These are phyloP conservation scores for Lordiphosa stackelbergi DNA, from an alignment of 1,140 invertebrate species.

Conservation along the genomic window DNA sequence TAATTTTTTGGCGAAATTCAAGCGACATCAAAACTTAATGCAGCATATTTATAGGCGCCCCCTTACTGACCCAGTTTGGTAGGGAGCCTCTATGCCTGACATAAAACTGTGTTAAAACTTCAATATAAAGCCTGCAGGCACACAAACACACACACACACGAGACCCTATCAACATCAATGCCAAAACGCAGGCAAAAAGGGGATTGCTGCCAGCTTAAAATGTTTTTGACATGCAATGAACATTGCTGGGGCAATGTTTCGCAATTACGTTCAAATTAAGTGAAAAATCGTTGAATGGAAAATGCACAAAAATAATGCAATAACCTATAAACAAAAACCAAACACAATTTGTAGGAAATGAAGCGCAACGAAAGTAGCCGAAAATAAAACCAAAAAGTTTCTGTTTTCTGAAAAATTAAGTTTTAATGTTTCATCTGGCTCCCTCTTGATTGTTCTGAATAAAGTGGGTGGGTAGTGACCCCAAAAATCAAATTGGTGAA, in stretches of 20 bases:
- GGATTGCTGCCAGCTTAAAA: slow-evolving; percentile 38
- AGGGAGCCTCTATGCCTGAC: neutral
- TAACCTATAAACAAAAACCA: neutral
- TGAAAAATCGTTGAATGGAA: slow-evolving; percentile 26
- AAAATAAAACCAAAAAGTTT: slow-evolving; percentile 1
- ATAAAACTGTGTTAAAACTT: slow-evolving; percentile 17
- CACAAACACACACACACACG: slow-evolving; percentile 2
- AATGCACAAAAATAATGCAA: slow-evolving; percentile 4
- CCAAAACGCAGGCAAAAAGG: slow-evolving; percentile 21
- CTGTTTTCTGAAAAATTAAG: neutral
- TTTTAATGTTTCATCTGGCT: neutral
- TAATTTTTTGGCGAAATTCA: too few species aligned
- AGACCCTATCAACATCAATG: slow-evolving; percentile 32
- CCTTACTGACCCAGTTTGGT: slow-evolving; percentile 36
- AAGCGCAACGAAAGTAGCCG: slow-evolving; percentile 3
- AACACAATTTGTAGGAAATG: slow-evolving; percentile 5
- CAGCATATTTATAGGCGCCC: slow-evolving; percentile 14
- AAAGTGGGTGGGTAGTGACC: slow-evolving; percentile 4
- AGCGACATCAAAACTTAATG: slow-evolving; percentile 3
- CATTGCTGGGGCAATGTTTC: slow-evolving; percentile 17
- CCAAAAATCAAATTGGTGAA: neutral
- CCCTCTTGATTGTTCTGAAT: slow-evolving; percentile 1
- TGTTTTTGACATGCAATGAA: slow-evolving; percentile 64
- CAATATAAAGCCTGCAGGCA: slow-evolving; percentile 20
- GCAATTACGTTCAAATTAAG: slow-evolving; percentile 45